Evolutionary conservation across 2,888 invertebrate species (phyloP).

Genomic region (Eristalis arbustorum): DNA sequence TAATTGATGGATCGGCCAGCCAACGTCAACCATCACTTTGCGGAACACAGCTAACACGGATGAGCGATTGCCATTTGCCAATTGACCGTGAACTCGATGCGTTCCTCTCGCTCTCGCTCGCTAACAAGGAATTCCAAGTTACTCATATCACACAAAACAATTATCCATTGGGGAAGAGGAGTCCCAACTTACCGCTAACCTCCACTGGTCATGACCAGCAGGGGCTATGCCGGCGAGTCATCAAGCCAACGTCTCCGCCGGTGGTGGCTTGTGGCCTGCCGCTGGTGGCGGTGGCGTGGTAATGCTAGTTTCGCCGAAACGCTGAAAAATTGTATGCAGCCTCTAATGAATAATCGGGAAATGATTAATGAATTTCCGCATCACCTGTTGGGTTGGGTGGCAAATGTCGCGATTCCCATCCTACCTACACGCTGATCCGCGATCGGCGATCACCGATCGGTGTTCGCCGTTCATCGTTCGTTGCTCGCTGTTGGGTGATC

Average conservation of each 20-base stretch:
- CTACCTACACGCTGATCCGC: constrained; percentile 16
- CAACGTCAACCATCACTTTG: constrained; percentile 29
- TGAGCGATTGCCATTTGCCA: constrained; percentile 68
- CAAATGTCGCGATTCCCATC: constrained; percentile 65
- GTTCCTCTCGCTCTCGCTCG: constrained; percentile 25
- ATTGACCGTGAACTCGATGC: constrained; percentile 66
- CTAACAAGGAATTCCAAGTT: constrained; percentile 61
- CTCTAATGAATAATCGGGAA: constrained; percentile 72
- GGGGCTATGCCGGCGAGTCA: not conserved
- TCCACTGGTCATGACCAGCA: not conserved
- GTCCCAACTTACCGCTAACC: constrained; percentile 1
- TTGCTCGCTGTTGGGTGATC: too few relatives aligned
- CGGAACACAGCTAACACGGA: constrained; percentile 63
- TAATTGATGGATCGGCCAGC: constrained; percentile 47
- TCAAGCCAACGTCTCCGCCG: constrained; percentile 5
- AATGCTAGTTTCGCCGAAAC: constrained; percentile 54
- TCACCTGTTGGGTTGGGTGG: constrained; percentile 74
- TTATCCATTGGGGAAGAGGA: not conserved
- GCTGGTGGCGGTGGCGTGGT: constrained; percentile 21
- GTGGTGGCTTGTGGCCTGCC: constrained; percentile 41
- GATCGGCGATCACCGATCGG: not conserved
- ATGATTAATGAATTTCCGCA: constrained; percentile 79
- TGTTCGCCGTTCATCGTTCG: not conserved
- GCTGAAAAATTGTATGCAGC: constrained; percentile 38
- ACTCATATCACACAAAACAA: constrained; percentile 3